phyloP scores from a whole-genome alignment of 2,113 vertebrate genomes.

The Calidris pygmaea region DNA sequence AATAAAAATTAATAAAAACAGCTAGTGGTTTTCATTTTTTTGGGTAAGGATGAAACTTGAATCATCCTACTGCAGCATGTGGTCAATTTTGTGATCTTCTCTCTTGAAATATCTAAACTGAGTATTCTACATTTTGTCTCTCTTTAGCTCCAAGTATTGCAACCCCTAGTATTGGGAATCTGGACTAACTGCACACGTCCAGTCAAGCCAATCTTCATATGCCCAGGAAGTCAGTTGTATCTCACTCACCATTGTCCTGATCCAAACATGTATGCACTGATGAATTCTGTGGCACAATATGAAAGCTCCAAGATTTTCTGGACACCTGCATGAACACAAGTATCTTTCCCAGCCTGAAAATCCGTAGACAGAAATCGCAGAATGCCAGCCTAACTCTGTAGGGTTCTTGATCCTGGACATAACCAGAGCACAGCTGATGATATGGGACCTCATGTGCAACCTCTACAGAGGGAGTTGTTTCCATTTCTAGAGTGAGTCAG shows the following conservation, averaged over 20 bases:
- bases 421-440: not conserved
- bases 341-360: not conserved
- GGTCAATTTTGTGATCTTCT: not conserved
- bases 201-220: not conserved
- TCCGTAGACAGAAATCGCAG: not conserved
- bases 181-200: not conserved
- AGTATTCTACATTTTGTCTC: not conserved
- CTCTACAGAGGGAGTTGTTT: not conserved
- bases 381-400: not conserved
- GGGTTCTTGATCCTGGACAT: not conserved
- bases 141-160: not conserved
- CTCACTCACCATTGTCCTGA: rapidly evolving
- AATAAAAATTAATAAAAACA: not conserved
- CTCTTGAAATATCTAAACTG: not conserved
- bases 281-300: not conserved
- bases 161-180: not conserved
- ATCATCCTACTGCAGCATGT: not conserved
- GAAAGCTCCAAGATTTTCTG: not conserved
- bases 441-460: rapidly evolving
- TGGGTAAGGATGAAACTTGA: not conserved
- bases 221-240: not conserved
- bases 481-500: not conserved
- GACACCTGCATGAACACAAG: not conserved
- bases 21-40: not conserved
- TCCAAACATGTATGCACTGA: not conserved